Percentiles rank a stretch among this genome's conserved stretches.
These are phyloP conservation scores for Mactromeris polynyma DNA, from an alignment of 2,888 invertebrate genomes.

Conservation along the genomic window DNA sequence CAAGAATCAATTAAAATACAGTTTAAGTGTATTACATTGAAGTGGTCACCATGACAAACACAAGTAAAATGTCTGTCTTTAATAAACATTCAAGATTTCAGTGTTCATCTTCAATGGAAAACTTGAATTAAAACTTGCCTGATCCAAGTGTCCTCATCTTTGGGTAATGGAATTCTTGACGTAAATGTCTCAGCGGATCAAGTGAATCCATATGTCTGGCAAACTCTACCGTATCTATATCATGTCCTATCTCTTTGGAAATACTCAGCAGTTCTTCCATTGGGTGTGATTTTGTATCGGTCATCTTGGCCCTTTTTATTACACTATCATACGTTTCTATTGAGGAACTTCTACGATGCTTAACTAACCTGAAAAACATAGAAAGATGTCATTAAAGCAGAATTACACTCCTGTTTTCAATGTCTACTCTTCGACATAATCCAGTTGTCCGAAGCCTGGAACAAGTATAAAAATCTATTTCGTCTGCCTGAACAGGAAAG, in stretches of 20 bases:
- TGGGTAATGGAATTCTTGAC: conserved; percentile 87
- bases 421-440: too few relatives aligned
- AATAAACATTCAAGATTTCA: too few relatives aligned
- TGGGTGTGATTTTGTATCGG: conserved; percentile 65
- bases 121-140: conserved; percentile 84
- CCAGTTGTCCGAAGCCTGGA: too few relatives aligned
- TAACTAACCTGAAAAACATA: background rate
- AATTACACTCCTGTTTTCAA: background rate
- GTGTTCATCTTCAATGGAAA: too few relatives aligned
- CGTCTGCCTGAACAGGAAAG: too few relatives aligned
- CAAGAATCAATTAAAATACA: too few relatives aligned
- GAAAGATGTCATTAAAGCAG: background rate
- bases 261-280: conserved; percentile 67
- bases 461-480: too few relatives aligned
- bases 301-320: conserved; percentile 19
- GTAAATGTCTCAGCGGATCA: conserved; percentile 85
- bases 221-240: conserved; percentile 82
- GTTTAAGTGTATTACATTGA: too few relatives aligned
- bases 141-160: conserved; percentile 86
- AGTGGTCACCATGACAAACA: too few relatives aligned
- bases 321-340: conserved; percentile 16
- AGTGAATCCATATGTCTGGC: conserved; percentile 86
- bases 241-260: conserved; percentile 69
- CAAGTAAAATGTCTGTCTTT: too few relatives aligned
- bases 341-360: conserved; percentile 4